A percentile compares a stretch with the other conserved stretches of the same genome.
Conservation (phyloP, 2,113 vertebrate species). For the Danio rerio region DNA sequence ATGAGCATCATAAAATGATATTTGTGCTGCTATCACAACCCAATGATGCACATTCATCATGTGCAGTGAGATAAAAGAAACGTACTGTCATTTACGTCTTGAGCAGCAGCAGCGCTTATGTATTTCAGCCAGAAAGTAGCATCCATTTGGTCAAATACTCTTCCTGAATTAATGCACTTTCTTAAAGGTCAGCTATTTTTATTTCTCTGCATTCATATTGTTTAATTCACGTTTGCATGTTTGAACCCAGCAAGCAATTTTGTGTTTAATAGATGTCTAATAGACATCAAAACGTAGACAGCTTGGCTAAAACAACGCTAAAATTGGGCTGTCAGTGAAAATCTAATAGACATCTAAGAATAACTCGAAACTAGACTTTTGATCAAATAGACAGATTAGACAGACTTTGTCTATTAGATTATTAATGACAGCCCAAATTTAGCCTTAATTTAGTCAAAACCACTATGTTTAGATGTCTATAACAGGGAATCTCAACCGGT, state of each 20-base stretch:
- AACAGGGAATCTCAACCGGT: too few species aligned
- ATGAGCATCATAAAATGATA: background rate
- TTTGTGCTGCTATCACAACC: background rate
- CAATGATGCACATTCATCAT: conserved; percentile 13
- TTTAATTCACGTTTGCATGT: background rate
- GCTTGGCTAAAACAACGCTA: too few species aligned
- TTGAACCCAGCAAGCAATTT: background rate
- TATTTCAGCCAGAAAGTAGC: background rate
- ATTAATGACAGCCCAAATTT: too few species aligned
- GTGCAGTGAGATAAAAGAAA: background rate
- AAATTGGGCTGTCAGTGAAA: too few species aligned
- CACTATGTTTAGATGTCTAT: too few species aligned
- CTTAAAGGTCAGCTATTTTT: conserved; percentile 23
- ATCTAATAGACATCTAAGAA: too few species aligned
- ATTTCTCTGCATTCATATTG: background rate
- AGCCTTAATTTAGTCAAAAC: too few species aligned
- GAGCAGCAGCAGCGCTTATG: background rate
- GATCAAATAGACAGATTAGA: too few species aligned
- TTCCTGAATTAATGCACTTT: conserved; percentile 7
- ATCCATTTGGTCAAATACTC: background rate
- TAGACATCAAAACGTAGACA: too few species aligned
- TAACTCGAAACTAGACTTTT: too few species aligned
- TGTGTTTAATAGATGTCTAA: too few species aligned
- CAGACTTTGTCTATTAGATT: too few species aligned
- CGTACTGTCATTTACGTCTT: background rate